Evolutionary conservation across 2,113 vertebrate species (phyloP), one percentile per base, ranked within the genome.

Genomic region (Ailurus styani): DNA sequence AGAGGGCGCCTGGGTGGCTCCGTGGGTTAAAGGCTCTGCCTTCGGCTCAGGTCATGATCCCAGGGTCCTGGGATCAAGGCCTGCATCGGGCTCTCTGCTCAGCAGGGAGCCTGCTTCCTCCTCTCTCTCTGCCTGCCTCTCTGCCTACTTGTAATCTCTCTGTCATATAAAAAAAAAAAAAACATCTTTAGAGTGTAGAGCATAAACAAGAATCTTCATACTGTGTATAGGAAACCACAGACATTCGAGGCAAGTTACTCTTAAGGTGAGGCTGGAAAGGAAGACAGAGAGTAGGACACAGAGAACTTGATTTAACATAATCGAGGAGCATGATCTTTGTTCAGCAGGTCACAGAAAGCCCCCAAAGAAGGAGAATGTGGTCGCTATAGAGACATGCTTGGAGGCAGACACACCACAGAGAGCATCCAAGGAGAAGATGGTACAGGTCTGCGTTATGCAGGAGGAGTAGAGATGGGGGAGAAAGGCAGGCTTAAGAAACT

Each of bases 201-300:
- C 34, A 37, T 37, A 29, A 90, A n/a, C 73, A 77, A 52, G 73
- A 73, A 50, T 25, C 77, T 40, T 5, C 18, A 31, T 13, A 29
- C 12, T 70, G 14, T 34, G 50, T 75, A 34, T 13, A 70, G 83
- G 57, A 91, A 93, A 60, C 34, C 50, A 91, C 42, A 70, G n/a
- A 82, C 25, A 31, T 29, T 42, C 0, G 0, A 54, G 17, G 42
- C 23, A 42, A 31, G 21, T n/a, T 15, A 18, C 37, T 64, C 55
- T 78, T 55, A 27, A 89, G 37, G 34, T 31, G 12, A 84, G 18
- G 14, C 62, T 78, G n/a, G n/a, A 72, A 87, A 37, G 15, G 27
- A 4, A 29, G 60, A n/a, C n/a, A 87, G 18, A 78, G 14, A 62
- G 27, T 54, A 95, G 62, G 60, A n/a, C 34, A 79, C 21, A 42